Percentiles rank a stretch among this genome's conserved stretches.
phyloP scores from a whole-genome alignment of 2,113 vertebrate genomes.

The Podilymbus podiceps region DNA sequence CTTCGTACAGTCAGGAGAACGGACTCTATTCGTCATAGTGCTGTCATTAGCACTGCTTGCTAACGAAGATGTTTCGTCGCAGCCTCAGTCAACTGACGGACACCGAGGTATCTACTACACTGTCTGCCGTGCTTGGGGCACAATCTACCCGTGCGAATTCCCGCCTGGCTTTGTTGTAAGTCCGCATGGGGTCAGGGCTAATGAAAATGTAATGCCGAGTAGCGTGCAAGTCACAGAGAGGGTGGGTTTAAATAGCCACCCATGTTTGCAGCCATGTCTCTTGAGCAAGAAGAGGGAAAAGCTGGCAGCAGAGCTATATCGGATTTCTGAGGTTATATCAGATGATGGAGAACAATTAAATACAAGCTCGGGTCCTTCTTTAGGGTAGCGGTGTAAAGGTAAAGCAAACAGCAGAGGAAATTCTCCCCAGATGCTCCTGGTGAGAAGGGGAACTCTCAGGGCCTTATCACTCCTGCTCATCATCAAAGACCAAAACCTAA shows the following conservation, averaged over 20 bases:
- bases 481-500: neutral
- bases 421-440: neutral
- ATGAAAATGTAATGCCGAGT: neutral
- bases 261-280: neutral
- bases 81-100: fast-evolving
- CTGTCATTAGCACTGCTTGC: neutral
- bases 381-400: fast-evolving
- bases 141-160: fast-evolving
- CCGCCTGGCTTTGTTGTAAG: neutral
- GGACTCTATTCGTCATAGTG: fast-evolving
- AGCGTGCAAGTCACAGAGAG: neutral
- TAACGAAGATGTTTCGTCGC: fast-evolving
- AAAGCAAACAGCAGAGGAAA: neutral
- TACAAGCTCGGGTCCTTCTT: neutral
- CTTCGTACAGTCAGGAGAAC: neutral
- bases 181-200: neutral
- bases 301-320: neutral
- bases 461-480: neutral
- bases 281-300: fast-evolving
- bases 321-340: neutral
- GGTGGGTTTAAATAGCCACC: neutral
- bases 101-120: fast-evolving
- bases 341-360: neutral
- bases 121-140: neutral
- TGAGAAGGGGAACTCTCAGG: neutral